Percentiles rank a stretch among this genome's conserved stretches.
Conservation (phyloP, 2,888 invertebrate genomes). For the Chorisops tibialis region DNA sequence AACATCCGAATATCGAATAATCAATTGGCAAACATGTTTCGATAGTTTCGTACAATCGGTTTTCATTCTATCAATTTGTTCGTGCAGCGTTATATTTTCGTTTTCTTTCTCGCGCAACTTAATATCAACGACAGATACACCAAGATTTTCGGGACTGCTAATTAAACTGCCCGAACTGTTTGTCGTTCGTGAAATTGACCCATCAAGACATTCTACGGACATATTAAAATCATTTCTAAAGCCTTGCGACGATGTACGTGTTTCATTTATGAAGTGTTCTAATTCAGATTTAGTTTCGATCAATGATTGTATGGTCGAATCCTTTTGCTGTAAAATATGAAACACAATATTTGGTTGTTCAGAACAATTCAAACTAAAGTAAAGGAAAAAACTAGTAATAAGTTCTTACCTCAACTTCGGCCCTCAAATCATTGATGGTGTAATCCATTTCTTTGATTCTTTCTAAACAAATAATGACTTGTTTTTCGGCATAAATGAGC, state of each 20-base stretch:
- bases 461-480: constrained; percentile 38
- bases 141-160: constrained; percentile 47
- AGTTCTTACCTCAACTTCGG: constrained; percentile 37
- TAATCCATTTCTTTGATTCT: constrained; percentile 41
- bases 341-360: too few relatives aligned
- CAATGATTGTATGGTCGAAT: constrained; percentile 38
- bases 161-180: constrained; percentile 36
- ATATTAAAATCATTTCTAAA: constrained; percentile 39
- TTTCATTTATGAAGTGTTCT: constrained; percentile 43
- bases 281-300: constrained; percentile 42
- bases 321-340: constrained; percentile 35
- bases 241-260: constrained; percentile 36
- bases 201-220: constrained; percentile 43
- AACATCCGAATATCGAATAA: constrained; percentile 29
- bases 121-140: constrained; percentile 46
- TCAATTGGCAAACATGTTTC: constrained; percentile 36
- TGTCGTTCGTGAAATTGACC: constrained; percentile 37
- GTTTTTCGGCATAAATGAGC: constrained; percentile 39
- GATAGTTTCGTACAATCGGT: constrained; percentile 37
- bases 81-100: constrained; percentile 42
- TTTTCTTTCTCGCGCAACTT: constrained; percentile 47
- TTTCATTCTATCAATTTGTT: constrained; percentile 36
- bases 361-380: neutral
- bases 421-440: constrained; percentile 36
- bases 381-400: neutral